Evolutionary conservation across 2,113 vertebrate genomes (phyloP).

Genomic region (Vimba vimba): DNA sequence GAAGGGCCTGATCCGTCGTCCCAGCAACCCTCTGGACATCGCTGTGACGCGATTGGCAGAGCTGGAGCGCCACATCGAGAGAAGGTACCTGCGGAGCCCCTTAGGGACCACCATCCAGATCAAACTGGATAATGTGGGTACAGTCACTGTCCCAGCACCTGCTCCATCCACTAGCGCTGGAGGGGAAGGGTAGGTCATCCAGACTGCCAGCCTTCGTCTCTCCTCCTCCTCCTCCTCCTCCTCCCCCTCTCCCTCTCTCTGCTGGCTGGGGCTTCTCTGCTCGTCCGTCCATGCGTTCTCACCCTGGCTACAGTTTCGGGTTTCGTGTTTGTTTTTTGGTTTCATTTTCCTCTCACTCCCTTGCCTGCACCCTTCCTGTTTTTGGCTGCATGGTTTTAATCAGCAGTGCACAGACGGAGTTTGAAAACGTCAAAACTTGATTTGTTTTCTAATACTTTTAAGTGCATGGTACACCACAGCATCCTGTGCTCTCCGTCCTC

Average conservation of each 20-base stretch:
- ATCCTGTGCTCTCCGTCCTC: constrained; percentile 1
- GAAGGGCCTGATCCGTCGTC: constrained; percentile 88
- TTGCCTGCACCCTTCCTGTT: constrained; percentile 49
- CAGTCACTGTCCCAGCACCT: constrained; percentile 99
- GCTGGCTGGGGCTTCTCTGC: constrained; percentile 69
- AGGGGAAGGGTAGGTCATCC: constrained; percentile 99
- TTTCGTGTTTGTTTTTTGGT: constrained; percentile 63
- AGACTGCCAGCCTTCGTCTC: constrained; percentile 90
- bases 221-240: constrained; percentile 34
- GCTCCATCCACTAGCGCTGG: constrained; percentile 99
- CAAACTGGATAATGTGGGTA: constrained; percentile 99
- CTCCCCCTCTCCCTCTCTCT: constrained; percentile 37
- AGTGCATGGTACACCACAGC: constrained; percentile 46
- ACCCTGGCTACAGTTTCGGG: constrained; percentile 48
- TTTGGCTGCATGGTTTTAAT: constrained; percentile 47
- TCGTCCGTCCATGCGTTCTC: constrained; percentile 45
- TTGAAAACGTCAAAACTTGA: neutral
- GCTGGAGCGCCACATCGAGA: constrained; percentile 99
- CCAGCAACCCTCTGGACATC: constrained; percentile 99
- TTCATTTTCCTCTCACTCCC: constrained; percentile 21
- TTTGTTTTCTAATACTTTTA: constrained; percentile 27
- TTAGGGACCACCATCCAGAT: constrained; percentile 99
- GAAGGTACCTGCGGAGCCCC: constrained; percentile 99
- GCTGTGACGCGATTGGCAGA: constrained; percentile 98
- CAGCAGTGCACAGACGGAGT: neutral